Base-by-base conservation (phyloP, 2,797 vertebrate genomes). In the Momotus momota region DNA sequence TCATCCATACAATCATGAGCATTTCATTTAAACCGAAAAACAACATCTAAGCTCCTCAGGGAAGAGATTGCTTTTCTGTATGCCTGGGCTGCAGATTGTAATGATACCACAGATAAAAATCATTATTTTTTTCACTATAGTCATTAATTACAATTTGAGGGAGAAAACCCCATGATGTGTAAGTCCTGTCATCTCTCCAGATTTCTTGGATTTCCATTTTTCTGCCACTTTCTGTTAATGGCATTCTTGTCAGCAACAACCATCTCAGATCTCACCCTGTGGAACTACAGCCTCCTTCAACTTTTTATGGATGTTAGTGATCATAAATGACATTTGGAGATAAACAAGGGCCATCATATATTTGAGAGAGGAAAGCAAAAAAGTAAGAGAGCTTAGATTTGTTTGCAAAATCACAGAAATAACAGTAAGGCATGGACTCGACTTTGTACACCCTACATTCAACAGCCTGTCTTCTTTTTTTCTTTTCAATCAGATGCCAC, bases 21-120 rank as follows among this genome's bases (percentile, higher is more conserved):
- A 70, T 67, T 94, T 89, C 49, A 94, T 95, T 95, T 90, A 82
- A 92, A 87, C 35, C 49, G 46, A 82, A 82, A 86, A 83, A 35
- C 35, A 86, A 26, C 35, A 78, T 33, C 0, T 0, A 66, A 90
- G 2, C 27, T 93, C 91, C 51, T 69, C 15, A 33, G 25, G 49
- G 49, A 64, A 85, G 54, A 70, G 9, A 87, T 2, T 58, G 12
- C 19, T 81, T 82, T 84, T 79, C 52, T 82, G 15, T 48, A 3
- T 73, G 52, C 25, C 40, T 89, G 74, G 60, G 31, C 48, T 89
- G 54, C 12, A 35, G 65, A 71, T 61, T 86, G 46, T 22, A 74
- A 75, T 26, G 45, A 79, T 29, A 40, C 7, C 9, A 65, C 23
- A 79, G 40, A 86, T 25, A 62, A 81, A 89, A 27, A 3, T 1